Evolutionary conservation across 2,113 vertebrate species (phyloP).

Genomic region (Phylloscopus whistleri): DNA sequence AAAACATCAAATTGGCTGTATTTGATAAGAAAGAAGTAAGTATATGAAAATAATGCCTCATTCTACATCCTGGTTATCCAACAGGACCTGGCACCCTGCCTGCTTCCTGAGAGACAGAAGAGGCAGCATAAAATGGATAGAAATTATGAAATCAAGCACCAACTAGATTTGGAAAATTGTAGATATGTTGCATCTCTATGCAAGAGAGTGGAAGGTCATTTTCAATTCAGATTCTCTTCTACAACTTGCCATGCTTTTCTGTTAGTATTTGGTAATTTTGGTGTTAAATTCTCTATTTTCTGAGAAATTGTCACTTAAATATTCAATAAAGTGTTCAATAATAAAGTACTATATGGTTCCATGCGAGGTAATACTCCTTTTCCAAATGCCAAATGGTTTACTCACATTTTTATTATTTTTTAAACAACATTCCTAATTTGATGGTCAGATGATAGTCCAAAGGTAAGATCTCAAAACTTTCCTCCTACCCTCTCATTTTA

Average conservation of each 20-base stretch:
- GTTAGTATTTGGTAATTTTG: neutral
- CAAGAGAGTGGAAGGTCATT: neutral
- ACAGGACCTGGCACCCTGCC: neutral
- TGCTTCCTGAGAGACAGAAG: neutral
- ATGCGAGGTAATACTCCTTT: neutral
- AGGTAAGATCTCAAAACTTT: neutral
- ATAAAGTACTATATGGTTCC: neutral
- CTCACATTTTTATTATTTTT: neutral
- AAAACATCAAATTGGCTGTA: neutral
- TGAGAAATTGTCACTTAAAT: neutral
- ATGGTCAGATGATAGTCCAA: neutral
- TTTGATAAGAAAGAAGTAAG: neutral
- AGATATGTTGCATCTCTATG: neutral
- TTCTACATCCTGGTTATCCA: neutral
- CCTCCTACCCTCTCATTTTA: neutral
- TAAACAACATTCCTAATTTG: neutral
- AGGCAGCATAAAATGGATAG: neutral
- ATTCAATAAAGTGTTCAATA: neutral
- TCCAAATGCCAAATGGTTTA: constrained; percentile 5
- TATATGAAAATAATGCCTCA: neutral
- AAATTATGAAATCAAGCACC: neutral
- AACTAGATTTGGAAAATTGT: neutral
- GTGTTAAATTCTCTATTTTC: neutral
- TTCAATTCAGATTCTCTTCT: neutral
- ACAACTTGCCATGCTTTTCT: neutral